Evolutionary conservation across 2,113 vertebrate genomes (phyloP).

Genomic region (Phylloscopus trochilus): DNA sequence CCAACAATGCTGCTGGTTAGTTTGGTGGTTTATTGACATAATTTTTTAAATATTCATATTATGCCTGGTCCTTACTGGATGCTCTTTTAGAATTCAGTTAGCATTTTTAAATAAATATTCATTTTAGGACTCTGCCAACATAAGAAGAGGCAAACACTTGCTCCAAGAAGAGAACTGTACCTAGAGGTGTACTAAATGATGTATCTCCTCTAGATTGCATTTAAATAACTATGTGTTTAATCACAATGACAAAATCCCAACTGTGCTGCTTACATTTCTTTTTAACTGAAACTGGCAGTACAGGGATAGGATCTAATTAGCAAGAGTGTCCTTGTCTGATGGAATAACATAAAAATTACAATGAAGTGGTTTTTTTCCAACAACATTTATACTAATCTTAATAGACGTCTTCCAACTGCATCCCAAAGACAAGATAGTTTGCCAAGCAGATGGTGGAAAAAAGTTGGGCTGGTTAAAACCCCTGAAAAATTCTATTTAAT

Average conservation of each 20-base stretch:
- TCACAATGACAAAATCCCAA: constrained; percentile 43
- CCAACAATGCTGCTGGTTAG: not conserved
- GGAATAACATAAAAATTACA: constrained; percentile 59
- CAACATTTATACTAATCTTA: constrained; percentile 38
- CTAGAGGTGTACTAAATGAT: not conserved
- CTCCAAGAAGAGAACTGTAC: not conserved
- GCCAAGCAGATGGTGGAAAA: constrained; percentile 44
- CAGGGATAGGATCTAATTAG: constrained; percentile 40
- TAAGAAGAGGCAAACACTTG: not conserved
- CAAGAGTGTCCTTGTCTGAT: constrained; percentile 38
- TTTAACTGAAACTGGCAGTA: constrained; percentile 52
- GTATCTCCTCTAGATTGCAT: not conserved
- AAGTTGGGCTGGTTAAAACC: not conserved
- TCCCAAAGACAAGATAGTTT: constrained; percentile 4
- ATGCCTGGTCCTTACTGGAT: not conserved
- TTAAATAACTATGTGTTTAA: constrained; percentile 47
- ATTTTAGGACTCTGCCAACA: not conserved
- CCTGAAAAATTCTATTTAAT: not conserved
- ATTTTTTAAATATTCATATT: not conserved
- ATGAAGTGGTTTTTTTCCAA: constrained; percentile 50
- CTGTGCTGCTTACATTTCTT: constrained; percentile 23
- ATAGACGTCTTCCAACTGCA: constrained; percentile 22
- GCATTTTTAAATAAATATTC: not conserved
- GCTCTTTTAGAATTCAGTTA: not conserved
- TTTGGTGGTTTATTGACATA: not conserved